Conservation (phyloP, 2,113 vertebrate genomes). For the Acrocephalus arundinaceus region DNA sequence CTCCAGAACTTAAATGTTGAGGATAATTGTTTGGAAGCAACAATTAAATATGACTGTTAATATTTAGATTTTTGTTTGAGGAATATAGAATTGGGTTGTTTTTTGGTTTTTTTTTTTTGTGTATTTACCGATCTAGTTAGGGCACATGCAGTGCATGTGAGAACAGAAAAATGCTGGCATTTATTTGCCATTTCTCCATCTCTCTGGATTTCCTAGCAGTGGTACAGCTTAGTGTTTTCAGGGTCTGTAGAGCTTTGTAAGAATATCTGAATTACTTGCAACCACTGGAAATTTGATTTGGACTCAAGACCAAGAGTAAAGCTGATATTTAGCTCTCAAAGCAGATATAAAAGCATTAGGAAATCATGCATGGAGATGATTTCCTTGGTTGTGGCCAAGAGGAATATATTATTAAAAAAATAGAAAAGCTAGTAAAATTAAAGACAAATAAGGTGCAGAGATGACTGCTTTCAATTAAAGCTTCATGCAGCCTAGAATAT, state of each 20-base stretch:
- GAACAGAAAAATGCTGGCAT: background rate
- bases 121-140: background rate
- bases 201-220: background rate
- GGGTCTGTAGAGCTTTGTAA: background rate
- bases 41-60: background rate
- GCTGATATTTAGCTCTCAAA: background rate
- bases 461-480: constrained; percentile 11
- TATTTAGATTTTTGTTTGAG: background rate
- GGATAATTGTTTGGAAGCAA: background rate
- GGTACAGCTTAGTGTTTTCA: background rate
- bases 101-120: background rate
- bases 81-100: background rate
- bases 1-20: background rate
- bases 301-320: background rate
- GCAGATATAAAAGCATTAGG: background rate
- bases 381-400: background rate
- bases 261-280: background rate
- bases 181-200: background rate
- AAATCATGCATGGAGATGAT: background rate
- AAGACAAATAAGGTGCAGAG: constrained; percentile 30
- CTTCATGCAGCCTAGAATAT: background rate
- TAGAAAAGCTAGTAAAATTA: background rate
- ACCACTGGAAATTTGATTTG: background rate
- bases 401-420: background rate
- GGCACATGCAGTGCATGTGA: background rate